Base-by-base conservation (phyloP, 2,888 invertebrate genomes). In the Abscondita cerata region DNA sequence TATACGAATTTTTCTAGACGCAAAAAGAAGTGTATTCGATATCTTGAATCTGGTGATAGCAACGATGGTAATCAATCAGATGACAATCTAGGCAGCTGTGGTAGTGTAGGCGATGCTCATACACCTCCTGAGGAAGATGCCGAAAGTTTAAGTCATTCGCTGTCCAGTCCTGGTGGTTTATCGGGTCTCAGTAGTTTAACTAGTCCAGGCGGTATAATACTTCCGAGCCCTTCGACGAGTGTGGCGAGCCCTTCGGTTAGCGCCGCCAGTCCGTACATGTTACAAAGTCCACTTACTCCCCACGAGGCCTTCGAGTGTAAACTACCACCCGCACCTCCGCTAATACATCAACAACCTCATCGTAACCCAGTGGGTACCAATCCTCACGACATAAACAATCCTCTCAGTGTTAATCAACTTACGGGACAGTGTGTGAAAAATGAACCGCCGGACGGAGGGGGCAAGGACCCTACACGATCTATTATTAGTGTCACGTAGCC, bases 21-120 rank as follows among this genome's bases (percentile, higher is more conserved):
- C 86, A 96, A 96, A 89, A 96, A 96, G 84, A 96, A 96, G 84
- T 96, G 96, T 86, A 93, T 96, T 78, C 92, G 96, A 73, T 96
- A 96, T 85, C 91, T 95, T 91, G 95, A 95, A 85, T 89, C 91
- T 72, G 84, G 84, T 68, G 89, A 87, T 75, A 85, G 84, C 68
- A 86, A 85, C 71, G 84, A 83, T 69, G 85, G 85, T 64, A 86
- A 85, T 72, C 87, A 87, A 75, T 87, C 87, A 65, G 89, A 90
- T 78, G 90, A 89, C 73, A 89, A 91, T 75, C 81, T 91, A 71
- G 92, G 90, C 73, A 89, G 93, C 76, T 90, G 92, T 76, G 89
- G 91, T 77, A 90, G 93, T 83, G 88, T 90, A 77, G 85, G 89
- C 70, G 88, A 92, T 79, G 89, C 85, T 81, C 87, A 73, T 85